These are phyloP conservation scores for Simalia tracyae DNA, from an alignment of 2,797 vertebrate species.

Conservation along the genomic window DNA sequence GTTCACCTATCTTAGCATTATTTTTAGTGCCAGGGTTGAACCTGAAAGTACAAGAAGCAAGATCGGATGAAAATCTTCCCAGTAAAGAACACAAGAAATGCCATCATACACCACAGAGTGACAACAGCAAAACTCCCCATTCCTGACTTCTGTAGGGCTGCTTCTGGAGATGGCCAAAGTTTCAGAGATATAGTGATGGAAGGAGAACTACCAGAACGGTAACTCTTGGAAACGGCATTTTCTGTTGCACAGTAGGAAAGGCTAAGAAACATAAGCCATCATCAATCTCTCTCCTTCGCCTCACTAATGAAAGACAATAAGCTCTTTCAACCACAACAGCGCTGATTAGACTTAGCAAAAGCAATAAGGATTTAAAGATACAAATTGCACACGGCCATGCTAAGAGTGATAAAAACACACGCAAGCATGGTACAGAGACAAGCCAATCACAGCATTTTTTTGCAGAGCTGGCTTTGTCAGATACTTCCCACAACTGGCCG, in stretches of 20 bases:
- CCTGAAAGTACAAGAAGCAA: neutral
- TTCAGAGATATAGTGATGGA: neutral
- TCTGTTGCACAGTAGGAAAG: neutral
- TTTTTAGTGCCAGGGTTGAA: neutral
- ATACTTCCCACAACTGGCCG: neutral
- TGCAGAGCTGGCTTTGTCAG: neutral
- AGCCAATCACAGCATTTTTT: neutral
- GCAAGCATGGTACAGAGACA: neutral
- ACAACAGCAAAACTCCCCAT: neutral
- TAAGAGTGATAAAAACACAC: neutral
- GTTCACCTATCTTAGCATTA: neutral
- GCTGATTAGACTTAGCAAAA: conserved; percentile 8
- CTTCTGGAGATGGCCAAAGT: neutral
- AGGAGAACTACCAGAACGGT: neutral
- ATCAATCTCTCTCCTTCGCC: neutral
- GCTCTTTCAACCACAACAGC: conserved; percentile 2
- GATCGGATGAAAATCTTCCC: neutral
- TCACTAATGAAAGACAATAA: neutral
- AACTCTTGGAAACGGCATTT: neutral
- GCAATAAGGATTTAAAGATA: neutral
- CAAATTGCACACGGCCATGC: neutral
- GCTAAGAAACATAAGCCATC: neutral
- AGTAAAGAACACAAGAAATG: neutral
- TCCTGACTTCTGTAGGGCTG: neutral
- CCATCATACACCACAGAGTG: neutral